Base-by-base conservation (phyloP, 2,888 invertebrate species). In the Adelognathus sp. region DNA sequence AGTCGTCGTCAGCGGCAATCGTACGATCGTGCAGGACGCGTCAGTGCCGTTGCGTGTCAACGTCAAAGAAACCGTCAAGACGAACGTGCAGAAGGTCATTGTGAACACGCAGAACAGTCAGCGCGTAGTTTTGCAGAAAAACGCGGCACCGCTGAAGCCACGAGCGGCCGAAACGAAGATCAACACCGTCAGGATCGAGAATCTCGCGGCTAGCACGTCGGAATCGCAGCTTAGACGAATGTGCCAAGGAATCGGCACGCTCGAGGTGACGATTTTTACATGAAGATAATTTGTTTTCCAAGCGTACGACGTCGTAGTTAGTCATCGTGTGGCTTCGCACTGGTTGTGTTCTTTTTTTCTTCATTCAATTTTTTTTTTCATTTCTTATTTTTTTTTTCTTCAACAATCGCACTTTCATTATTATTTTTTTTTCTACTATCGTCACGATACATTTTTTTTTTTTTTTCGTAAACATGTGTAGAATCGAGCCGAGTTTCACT, bases 201-300 rank as follows among this genome's bases (percentile, higher is more conserved):
- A 93, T 86, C 87, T 93, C 78, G 92, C 93, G 33, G 92, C 92
- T 14, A 92, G 92, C 80, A 93, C 92, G 7, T 90, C 92, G 9
- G 92, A 92, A 84, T 85, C 89, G 36, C 92, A 92, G 85, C 90
- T 93, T 81, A 90, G 92, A 72, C 90, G 92, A 81, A 90, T 93
- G 91, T 92, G 93, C 84, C 91, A 92, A 83, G 92, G 92, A 79
- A 92, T 93, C 81, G 93, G 93, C 79, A 91, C 89, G 33, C 89
- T 93, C 70, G 92, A 93, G 92, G 93, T 93, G 87, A 90, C 86
- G 88, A 89, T 89, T 60, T 88, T 87, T 87, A 85, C 84, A 70
- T 87, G 83, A 86, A 75, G 76, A 75, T 50, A n/a, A n/a, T n/a
- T n/a, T n/a, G n/a, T n/a, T n/a, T n/a, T n/a, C n/a, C n/a, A n/a